phyloP scores from a whole-genome alignment of 2,888 invertebrate genomes.

The Trypoxylon attenuatum region DNA sequence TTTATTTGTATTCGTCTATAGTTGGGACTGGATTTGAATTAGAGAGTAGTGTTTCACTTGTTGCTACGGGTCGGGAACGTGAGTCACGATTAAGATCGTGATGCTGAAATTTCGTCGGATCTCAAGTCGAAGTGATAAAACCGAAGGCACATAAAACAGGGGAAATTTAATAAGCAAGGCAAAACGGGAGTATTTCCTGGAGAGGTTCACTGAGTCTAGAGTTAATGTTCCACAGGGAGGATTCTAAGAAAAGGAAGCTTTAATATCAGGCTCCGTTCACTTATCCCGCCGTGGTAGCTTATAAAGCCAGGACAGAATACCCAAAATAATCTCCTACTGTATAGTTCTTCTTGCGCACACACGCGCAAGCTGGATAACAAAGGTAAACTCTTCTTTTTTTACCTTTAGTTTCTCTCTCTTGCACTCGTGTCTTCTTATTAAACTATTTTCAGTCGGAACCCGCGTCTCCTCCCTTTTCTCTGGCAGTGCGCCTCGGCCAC shows the following conservation, averaged over 20 bases:
- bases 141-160: conserved; percentile 28
- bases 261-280: conserved; percentile 42
- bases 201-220: conserved; percentile 23
- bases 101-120: conserved; percentile 14
- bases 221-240: conserved; percentile 34
- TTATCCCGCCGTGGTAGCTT: conserved; percentile 26
- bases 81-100: not conserved
- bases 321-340: conserved; percentile 43
- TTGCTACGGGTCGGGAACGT: not conserved
- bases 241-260: conserved; percentile 44
- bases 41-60: not conserved
- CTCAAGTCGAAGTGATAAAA: conserved; percentile 4
- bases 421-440: conserved; percentile 35
- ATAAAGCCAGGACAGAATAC: conserved; percentile 42
- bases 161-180: conserved; percentile 49
- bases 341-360: conserved; percentile 6
- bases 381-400: not conserved
- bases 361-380: not conserved
- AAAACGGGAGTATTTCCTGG: conserved; percentile 30
- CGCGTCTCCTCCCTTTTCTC: not conserved
- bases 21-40: too few relatives aligned
- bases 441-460: conserved; percentile 29
- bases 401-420: conserved; percentile 1
- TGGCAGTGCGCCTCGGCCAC: not conserved
- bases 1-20: too few relatives aligned